Conservation (phyloP, 2,113 vertebrate genomes). For the Odontophorus gujanensis region DNA sequence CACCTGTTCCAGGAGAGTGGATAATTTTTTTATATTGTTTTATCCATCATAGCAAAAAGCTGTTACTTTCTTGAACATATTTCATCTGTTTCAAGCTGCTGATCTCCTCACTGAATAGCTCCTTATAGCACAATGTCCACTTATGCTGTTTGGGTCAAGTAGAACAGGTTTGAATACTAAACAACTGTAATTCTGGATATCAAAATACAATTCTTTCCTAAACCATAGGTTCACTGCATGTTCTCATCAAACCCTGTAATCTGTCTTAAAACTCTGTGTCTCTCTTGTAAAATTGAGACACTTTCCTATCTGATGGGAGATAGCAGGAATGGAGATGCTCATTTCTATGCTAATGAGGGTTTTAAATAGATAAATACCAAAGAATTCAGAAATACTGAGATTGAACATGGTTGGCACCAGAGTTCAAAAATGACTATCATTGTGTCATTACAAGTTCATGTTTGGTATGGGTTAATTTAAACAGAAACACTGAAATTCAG, state of each 20-base stretch:
- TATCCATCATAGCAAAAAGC: background rate
- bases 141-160: accelerated
- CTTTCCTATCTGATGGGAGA: conserved; percentile 2
- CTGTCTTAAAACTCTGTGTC: background rate
- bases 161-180: background rate
- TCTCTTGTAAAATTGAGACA: conserved; percentile 22
- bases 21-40: background rate
- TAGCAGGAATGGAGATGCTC: conserved; percentile 5
- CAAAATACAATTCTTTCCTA: background rate
- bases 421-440: background rate
- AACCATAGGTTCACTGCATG: background rate
- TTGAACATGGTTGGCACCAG: background rate
- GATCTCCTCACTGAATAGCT: accelerated
- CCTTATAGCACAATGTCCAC: background rate
- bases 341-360: conserved; percentile 46
- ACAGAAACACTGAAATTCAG: background rate
- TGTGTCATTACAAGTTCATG: background rate
- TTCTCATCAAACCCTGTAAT: conserved; percentile 29
- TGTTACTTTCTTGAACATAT: background rate
- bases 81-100: background rate
- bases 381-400: background rate
- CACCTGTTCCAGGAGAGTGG: background rate
- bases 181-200: background rate
- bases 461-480: conserved; percentile 12
- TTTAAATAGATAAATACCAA: conserved; percentile 23